Percentiles rank a stretch among this genome's conserved stretches.
These are phyloP conservation scores for Parauchenoglanis punctatus DNA, from an alignment of 2,797 vertebrate genomes.

Conservation along the genomic window DNA sequence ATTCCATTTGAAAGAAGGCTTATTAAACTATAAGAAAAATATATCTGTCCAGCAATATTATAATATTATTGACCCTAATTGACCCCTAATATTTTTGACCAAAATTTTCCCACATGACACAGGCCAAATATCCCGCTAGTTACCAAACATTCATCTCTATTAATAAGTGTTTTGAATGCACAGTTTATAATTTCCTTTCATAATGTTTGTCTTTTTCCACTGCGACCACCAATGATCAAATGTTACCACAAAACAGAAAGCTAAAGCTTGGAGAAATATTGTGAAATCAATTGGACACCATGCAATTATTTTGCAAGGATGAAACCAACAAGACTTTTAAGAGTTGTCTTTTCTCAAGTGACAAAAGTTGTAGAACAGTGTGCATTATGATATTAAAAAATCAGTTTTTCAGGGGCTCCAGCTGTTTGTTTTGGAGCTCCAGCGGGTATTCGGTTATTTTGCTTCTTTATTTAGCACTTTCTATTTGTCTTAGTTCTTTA, in stretches of 20 bases:
- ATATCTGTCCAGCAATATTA: neutral
- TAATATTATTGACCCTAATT: neutral
- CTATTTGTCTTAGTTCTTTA: neutral
- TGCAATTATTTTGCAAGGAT: neutral
- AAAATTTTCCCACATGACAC: neutral
- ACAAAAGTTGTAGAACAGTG: neutral
- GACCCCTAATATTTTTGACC: neutral
- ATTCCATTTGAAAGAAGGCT: neutral
- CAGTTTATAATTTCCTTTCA: neutral
- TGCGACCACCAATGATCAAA: neutral
- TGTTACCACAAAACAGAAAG: neutral
- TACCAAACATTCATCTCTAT: neutral
- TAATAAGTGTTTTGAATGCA: conserved; percentile 26
- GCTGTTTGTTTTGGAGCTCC: neutral
- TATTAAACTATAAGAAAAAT: conserved; percentile 1
- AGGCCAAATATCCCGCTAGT: neutral
- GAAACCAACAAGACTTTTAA: neutral
- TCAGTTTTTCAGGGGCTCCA: neutral
- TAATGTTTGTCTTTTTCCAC: neutral
- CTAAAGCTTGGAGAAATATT: neutral
- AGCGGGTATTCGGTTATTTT: neutral
- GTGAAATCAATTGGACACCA: neutral
- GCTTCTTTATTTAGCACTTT: neutral
- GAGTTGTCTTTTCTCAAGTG: neutral
- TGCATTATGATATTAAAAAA: neutral